Base-by-base conservation (phyloP, 2,797 vertebrate species). In the Tympanoctomys barrerae region DNA sequence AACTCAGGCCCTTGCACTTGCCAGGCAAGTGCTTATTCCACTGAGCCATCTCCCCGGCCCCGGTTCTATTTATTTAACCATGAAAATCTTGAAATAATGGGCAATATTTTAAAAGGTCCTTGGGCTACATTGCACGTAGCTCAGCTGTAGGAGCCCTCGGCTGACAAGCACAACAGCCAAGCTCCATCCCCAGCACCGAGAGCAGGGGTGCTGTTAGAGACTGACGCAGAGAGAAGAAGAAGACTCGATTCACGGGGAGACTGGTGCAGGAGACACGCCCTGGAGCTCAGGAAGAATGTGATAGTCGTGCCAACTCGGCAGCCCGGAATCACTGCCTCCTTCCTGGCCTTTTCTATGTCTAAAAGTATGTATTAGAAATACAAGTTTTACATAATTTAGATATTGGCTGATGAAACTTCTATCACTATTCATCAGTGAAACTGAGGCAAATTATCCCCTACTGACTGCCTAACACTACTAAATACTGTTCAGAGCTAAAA, bases 391-490 rank as follows among this genome's bases (percentile, higher is more conserved):
- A 62, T 64, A 91, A 85, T 75, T 6, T 54, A 94, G 28, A 75
- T 68, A 64, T 21, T 88, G 52, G 94, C 61, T 84, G 88, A 94
- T 77, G 90, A 92, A 91, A 95, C 91, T 89, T 87, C n/a, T 54
- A n/a, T 92, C 19, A 73, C 42, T 83, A 52, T 12, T 70, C 6
- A 92, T 87, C 42, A 92, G 18, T 86, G 57, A 97, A 84, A 88
- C 59, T 80, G 89, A 95, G 71, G 33, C 66, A 93, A 93, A 93
- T 93, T 77, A 71, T 68, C 62, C 62, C 73, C 26, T 68, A 94
- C 1, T 4, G 82, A 96, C 75, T 57, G 9, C 75, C 81, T 96
- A 90, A 73, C 2, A 79, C 24, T 73, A 78, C 42, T 84, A 83
- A 95, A 85, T 54, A 91, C 13, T 94, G 8, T 52, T 94, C 83